These are phyloP conservation scores for Galeopterus variegatus DNA, from an alignment of 2,113 vertebrate species.

Conservation along the genomic window DNA sequence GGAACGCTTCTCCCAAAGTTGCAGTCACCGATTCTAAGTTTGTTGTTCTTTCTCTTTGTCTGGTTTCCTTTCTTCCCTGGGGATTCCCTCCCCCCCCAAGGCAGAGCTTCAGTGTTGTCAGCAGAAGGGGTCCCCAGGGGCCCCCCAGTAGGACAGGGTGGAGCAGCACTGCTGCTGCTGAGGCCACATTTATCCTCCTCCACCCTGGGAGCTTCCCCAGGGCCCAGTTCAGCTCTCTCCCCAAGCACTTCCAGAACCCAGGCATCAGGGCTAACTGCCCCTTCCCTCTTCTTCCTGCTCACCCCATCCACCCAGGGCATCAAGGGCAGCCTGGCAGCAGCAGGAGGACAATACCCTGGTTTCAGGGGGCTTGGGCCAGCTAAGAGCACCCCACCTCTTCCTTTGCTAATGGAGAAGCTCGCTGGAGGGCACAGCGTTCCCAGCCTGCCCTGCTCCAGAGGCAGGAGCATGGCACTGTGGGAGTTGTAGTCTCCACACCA, in stretches of 20 bases:
- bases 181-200: background rate
- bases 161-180: background rate
- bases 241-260: constrained; percentile 58
- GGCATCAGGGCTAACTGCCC: background rate
- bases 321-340: background rate
- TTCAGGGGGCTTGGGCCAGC: background rate
- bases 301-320: background rate
- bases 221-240: constrained; percentile 14
- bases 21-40: background rate
- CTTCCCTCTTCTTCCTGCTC: background rate
- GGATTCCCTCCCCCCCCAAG: background rate
- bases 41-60: constrained; percentile 81
- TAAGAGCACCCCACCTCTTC: background rate
- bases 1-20: background rate
- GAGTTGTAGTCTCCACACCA: constrained; percentile 74
- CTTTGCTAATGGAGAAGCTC: constrained; percentile 72
- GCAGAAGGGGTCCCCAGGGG: constrained; percentile 71
- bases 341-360: background rate
- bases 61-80: constrained; percentile 78
- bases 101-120: constrained; percentile 71
- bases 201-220: constrained; percentile 20
- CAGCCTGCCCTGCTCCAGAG: constrained; percentile 71
- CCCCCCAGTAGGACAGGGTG: background rate
- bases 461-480: constrained; percentile 68
- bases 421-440: constrained; percentile 66